phyloP scores from a whole-genome alignment of 30 jellyfish, hydroid and myxozoan genomes.

The Hydractinia echinata region DNA sequence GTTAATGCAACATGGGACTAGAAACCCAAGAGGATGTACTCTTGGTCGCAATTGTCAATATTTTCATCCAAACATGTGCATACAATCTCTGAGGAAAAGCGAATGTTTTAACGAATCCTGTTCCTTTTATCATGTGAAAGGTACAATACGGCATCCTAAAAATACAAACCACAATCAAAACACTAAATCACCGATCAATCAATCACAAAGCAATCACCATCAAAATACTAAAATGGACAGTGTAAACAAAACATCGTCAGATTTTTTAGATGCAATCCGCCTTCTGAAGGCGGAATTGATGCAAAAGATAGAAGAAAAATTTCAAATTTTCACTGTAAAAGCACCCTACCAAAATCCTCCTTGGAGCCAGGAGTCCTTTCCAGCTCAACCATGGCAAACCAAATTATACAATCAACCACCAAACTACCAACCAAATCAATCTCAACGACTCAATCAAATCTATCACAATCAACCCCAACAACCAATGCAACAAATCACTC shows the following conservation, averaged over 20 bases:
- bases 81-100: no score
- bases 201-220: no score
- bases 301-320: neutral
- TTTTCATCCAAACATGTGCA: no score
- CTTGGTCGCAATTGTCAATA: no score
- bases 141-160: no score
- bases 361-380: neutral
- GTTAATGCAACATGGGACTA: no score
- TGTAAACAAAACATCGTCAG: neutral
- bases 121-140: no score
- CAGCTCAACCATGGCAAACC: conserved; percentile 7
- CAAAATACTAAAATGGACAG: neutral
- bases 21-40: no score
- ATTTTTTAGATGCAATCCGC: neutral
- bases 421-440: neutral
- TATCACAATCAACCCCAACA: neutral
- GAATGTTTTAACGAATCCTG: no score
- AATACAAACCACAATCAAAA: no score
- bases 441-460: neutral
- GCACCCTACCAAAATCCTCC: neutral
- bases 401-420: neutral
- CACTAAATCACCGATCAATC: no score
- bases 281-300: neutral
- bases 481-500: neutral
- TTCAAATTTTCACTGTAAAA: neutral